Percentiles rank a stretch among this genome's conserved stretches.
Conservation (phyloP, 2,113 vertebrate genomes). For the Pseudopipra pipra region DNA sequence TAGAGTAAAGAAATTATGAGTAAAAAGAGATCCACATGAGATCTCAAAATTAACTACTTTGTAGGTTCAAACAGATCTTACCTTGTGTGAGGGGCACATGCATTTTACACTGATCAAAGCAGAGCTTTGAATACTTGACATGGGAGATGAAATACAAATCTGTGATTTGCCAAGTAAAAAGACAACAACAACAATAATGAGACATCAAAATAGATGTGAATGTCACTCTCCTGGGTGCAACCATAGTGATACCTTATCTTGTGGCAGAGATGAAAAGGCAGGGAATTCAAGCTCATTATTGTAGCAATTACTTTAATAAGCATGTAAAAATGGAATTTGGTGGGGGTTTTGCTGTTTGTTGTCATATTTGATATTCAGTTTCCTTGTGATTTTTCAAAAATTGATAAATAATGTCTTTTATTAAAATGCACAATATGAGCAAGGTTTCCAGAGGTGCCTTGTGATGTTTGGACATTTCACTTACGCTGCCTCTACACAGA, state of each 20-base stretch:
- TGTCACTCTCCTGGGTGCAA: conserved; percentile 19
- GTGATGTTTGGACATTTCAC: neutral
- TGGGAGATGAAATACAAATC: neutral
- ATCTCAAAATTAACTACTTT: neutral
- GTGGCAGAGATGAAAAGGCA: conserved; percentile 25
- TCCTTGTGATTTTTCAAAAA: neutral
- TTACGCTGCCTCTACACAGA: neutral
- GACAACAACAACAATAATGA: conserved; percentile 33
- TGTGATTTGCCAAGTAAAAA: conserved; percentile 18
- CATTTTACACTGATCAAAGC: conserved; percentile 37
- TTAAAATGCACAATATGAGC: neutral
- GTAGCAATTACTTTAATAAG: conserved; percentile 5
- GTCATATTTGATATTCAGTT: neutral
- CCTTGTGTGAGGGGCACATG: neutral
- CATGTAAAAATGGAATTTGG: neutral
- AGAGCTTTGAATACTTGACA: conserved; percentile 8
- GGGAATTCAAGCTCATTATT: neutral
- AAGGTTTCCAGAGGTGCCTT: neutral
- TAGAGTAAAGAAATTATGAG: neutral
- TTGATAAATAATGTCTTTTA: neutral
- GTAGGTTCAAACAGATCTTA: neutral
- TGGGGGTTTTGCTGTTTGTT: neutral
- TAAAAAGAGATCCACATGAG: neutral
- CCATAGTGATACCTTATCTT: neutral
- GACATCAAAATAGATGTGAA: conserved; percentile 12